phyloP scores from a whole-genome alignment of 2,888 invertebrate species.

The Ophion obscuratus region DNA sequence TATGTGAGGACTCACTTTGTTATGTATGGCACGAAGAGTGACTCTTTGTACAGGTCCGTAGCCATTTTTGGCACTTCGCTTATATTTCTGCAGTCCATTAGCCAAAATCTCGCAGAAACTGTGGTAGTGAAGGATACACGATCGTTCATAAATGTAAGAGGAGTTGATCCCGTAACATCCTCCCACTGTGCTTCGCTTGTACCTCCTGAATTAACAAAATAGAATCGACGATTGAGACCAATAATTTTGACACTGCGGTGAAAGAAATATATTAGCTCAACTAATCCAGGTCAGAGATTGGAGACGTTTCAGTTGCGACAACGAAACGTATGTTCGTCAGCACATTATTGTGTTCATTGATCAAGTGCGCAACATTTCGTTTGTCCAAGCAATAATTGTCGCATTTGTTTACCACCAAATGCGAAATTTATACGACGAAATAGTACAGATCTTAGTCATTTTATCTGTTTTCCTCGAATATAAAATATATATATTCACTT shows the following conservation, averaged over 20 bases:
- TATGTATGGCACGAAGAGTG: conserved; percentile 94
- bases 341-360: neutral
- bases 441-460: no score
- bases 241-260: neutral
- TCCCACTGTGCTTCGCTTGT: conserved; percentile 99
- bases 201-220: conserved; percentile 87
- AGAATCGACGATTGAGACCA: neutral
- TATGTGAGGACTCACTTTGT: conserved; percentile 88
- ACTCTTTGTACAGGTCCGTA: conserved; percentile 96
- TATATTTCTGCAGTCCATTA: conserved; percentile 98
- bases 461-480: no score
- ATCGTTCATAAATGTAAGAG: conserved; percentile 97
- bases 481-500: neutral
- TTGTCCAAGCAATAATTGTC: no score
- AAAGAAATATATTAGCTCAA: neutral
- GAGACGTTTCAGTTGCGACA: no score
- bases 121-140: conserved; percentile 99
- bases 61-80: conserved; percentile 98
- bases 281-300: no score
- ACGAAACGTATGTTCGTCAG: no score
- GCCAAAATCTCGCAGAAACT: conserved; percentile 99
- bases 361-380: no score
- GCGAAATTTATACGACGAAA: no score
- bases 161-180: conserved; percentile 99
- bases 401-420: no score